Conservation (phyloP, 2,797 vertebrate species). For the Taenioides sp. region DNA sequence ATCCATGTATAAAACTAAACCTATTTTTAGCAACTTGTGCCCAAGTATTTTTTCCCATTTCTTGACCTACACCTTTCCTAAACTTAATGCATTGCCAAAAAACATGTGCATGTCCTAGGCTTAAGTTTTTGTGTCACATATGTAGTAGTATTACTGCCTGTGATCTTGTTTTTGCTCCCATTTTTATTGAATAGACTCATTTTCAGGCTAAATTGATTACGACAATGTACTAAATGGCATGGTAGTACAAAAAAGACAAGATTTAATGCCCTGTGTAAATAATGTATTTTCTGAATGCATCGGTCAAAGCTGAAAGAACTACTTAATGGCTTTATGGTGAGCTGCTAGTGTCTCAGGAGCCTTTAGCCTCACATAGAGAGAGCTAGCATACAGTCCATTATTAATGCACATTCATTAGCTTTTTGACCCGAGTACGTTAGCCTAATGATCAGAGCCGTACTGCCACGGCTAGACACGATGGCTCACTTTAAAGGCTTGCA, state of each 20-base stretch:
- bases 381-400: slow-evolving; percentile 31
- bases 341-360: slow-evolving; percentile 27
- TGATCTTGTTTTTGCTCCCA: neutral
- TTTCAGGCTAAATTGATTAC: neutral
- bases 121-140: too few relatives aligned
- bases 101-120: too few relatives aligned
- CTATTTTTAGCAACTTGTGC: too few relatives aligned
- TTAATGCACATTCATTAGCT: slow-evolving; percentile 65
- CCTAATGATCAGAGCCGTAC: slow-evolving; percentile 51
- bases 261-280: slow-evolving; percentile 18
- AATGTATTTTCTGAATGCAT: slow-evolving; percentile 37
- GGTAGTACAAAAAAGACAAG: neutral
- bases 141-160: too few relatives aligned
- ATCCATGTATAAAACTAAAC: too few relatives aligned
- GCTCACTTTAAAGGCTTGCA: slow-evolving; percentile 60
- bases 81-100: too few relatives aligned
- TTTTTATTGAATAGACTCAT: neutral
- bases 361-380: slow-evolving; percentile 20
- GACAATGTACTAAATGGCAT: neutral
- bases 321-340: slow-evolving; percentile 38
- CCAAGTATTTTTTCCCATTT: too few relatives aligned
- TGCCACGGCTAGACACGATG: slow-evolving; percentile 37
- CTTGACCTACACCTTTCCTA: too few relatives aligned
- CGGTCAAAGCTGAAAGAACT: slow-evolving; percentile 12
- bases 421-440: slow-evolving; percentile 61